Evolutionary conservation across 2,113 vertebrate species (phyloP), one percentile per base, ranked within the genome.

Genomic region (Calypte anna): DNA sequence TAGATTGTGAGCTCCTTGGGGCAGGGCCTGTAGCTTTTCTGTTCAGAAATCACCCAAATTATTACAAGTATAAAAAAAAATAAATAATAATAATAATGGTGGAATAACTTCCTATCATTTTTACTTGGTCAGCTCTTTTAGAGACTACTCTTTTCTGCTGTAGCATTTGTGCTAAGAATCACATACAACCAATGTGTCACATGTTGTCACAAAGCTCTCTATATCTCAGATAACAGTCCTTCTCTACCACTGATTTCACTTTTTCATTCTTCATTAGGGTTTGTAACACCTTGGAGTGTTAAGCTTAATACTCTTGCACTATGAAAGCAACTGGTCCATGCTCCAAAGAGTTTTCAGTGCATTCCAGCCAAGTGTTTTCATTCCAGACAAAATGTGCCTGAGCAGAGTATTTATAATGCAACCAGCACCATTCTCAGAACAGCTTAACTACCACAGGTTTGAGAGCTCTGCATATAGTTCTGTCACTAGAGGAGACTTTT

Each of bases 1-100:
- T 94, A 97, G 96, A 96, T 79, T 97, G 95, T 95, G 83, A 94
- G 96, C 96, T 95, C 94, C 53, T 68, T 0, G 80, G 96, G 62
- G 95, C 95, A 96, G 83, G 74, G 17, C 50, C 86, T 92, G 69
- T 72, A 83, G 94, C 68, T 95, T 95, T 96, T 94, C 83, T 94
- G 61, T 95, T 81, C 84, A 89, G 74, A 93, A 93, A 93, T 66
- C 92, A 84, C 54, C 30, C 94, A 89, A 88, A 88, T 50, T 84
- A 96, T 91, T 92, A 89, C 58, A 91, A 88, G 20, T 61, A 77
- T 90, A 82, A 88, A 64, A 70, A 80, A n/a, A 95, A 96, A 96
- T 93, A 96, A 96, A 96, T 95, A 90, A 66, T 94, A 82, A 78
- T 58, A 93, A 91, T 86, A 81, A 93, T 95, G 46, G 36, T 93